Evolutionary conservation across 2,113 vertebrate genomes (phyloP), one percentile per base, ranked within the genome.

Genomic region (Hippocampus mohnikei): DNA sequence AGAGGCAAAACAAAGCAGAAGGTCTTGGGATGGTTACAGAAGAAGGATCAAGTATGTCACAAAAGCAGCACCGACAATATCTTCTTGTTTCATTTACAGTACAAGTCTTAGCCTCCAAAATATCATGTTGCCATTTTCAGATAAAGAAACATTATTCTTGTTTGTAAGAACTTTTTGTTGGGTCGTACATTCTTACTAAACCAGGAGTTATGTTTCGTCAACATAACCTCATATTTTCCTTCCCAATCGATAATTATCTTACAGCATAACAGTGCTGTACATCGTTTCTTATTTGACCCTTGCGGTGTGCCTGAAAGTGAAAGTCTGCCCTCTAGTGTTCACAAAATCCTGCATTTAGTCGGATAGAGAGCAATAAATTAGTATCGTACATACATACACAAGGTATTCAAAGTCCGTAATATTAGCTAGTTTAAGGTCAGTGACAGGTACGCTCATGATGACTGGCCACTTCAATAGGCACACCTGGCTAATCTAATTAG

Each of bases 21-120:
- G 96, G 97, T 85, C 91, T 99, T 83, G 97, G 97, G 65, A 99
- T 99, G 97, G 97, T 99, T 56, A 98, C 97, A 71, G 97, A 99
- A 88, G 97, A 99, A 86, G 97, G 97, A 88, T 98, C 97, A 91
- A 94, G 97, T 98, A 94, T 95, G 97, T 96, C 82, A 53, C 40
- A 23, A 12, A 23, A 40, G n/a, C 15, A 33, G 58, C 16, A 33
- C 12, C 27, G 8, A 60, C 6, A 60, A 8, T 18, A 29, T 8
- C 25, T 0, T 27, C 16, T 0, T 16, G 0, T 16, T 64, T 42
- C 21, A 1, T 62, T 40, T 62, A 15, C 12, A 7, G 6, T 13
- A 37, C 5, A 23, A 56, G 8, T 25, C 53, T 20, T 37, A 9
- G 25, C 23, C 25, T 5, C 55, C 25, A 27, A 27, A 58, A 27